Base-by-base conservation (phyloP, 2,113 vertebrate genomes). In the Talpa occidentalis region DNA sequence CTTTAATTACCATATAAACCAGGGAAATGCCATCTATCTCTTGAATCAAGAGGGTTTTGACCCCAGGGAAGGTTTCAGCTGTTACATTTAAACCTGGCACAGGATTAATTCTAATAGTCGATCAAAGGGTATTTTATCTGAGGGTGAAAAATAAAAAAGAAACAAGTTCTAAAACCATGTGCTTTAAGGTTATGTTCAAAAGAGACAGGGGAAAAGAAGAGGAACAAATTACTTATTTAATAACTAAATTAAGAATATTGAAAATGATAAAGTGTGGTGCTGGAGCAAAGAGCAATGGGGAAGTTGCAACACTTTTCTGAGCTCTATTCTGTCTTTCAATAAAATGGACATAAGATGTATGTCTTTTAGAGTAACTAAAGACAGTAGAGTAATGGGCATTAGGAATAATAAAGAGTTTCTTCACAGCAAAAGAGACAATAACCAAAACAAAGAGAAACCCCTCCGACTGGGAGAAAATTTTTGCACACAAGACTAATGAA, bases 1-100 rank as follows among this genome's bases (percentile, higher is more conserved):
- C 35, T 95, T 93, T 94, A 95, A 94, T 93, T 81, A 69, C 35
- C n/a, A 37, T 84, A 84, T 16, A 30, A 32, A 56, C 22, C 47
- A 54, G n/a, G 85, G 44, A 94, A 83, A 32, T 83, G 30, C 52
- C 52, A 47, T 70, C 15, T 54, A 3, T 66, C 22, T 79, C 62
- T 84, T 95, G 15, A 93, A 62, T 91, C 14, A 70, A 67, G 87
- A 76, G 40, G 28, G 30, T 54, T 96, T 91, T 66, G 70, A 91
- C 49, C 28, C 52, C 28, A 44, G 21, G 42, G n/a, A 93, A 82
- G 44, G 32, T 83, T 66, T 28, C 4, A 80, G 5, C 77, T 93
- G 60, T 91, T 79, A 24, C 7, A n/a, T 83, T 94, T 66, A 66
- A 94, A 80, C 64, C 28, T 80, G 5, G 24, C 17, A 72, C 8